Percentiles rank a stretch among this genome's conserved stretches.
Evolutionary conservation across 2,113 vertebrate species (phyloP).

Genomic region (Cyanocitta stelleri): DNA sequence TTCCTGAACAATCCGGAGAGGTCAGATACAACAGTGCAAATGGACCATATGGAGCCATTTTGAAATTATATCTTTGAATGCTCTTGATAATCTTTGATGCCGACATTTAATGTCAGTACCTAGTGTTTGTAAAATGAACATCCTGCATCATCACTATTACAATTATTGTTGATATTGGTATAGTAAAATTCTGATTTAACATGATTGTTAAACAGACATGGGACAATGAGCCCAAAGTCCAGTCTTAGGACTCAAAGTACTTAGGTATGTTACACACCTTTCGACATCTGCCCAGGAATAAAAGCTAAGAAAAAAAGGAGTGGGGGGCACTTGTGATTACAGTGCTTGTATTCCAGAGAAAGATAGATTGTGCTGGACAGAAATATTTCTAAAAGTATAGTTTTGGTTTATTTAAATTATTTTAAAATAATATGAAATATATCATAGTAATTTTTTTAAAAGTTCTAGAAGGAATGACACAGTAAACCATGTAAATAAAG

Average conservation of each 20-base stretch:
- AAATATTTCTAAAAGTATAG: background rate
- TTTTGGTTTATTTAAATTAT: background rate
- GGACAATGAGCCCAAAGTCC: background rate
- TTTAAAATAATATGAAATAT: background rate
- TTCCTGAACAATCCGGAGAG: background rate
- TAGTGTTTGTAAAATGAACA: background rate
- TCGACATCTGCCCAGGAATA: background rate
- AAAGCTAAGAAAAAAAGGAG: background rate
- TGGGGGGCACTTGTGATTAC: background rate
- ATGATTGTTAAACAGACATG: background rate
- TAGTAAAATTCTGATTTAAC: background rate
- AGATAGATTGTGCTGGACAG: background rate
- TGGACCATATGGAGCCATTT: background rate
- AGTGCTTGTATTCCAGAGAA: background rate
- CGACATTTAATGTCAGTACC: background rate
- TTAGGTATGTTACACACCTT: background rate
- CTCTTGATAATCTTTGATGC: background rate
- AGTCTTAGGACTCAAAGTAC: background rate
- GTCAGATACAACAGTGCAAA: background rate
- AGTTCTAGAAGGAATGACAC: background rate
- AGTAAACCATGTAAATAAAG: background rate
- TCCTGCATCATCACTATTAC: background rate
- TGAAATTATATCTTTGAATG: background rate
- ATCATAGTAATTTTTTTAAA: background rate
- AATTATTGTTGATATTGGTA: background rate